Base-by-base conservation (phyloP, 2,113 vertebrate genomes). In the Ascaphus truei region DNA sequence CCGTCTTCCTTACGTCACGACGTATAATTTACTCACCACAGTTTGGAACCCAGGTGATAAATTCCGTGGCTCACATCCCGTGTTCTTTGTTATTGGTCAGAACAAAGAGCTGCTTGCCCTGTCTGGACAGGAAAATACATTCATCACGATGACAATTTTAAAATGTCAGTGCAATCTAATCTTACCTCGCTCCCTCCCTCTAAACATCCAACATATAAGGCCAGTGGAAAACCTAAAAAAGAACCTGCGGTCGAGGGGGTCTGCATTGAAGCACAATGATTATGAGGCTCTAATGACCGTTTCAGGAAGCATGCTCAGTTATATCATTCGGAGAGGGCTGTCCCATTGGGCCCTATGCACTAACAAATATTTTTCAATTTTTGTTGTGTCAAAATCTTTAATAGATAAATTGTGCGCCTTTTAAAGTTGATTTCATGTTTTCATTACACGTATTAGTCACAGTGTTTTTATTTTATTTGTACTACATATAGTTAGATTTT, bases 91-190 rank as follows among this genome's bases (percentile, higher is more conserved):
- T 53, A n/a, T 65, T 65, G 48, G 47, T 52, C 48, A 12, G 34
- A 48, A 33, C 45, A 52, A 48, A 55, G 41, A 43, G 53, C 34
- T 41, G 27, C 36, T 30, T 9, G 26, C 50, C 43, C 11, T 16
- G 33, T 55, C 55, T 66, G 50, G 55, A 66, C 50, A 30, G 12
- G 23, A 16, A 31, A 55, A 66, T 26, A 37, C 63, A 66, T 55
- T 66, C 51, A 66, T 65, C 63, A 66, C 53, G 27, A 39, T 66
- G 63, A 66, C 50, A 66, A 55, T 66, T 66, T 48, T 30, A 66
- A 66, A 66, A 55, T 66, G 50, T 66, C 63, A 66, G 51, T 43
- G 51, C 50, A 66, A 56, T 55, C 63, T 56, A 51, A 55, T 55
- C 51, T 66, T 66, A 64, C 62, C 62, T 52, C 61, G 34, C 5